Base-by-base conservation (phyloP, 2,113 vertebrate genomes). In the Chauna torquata region DNA sequence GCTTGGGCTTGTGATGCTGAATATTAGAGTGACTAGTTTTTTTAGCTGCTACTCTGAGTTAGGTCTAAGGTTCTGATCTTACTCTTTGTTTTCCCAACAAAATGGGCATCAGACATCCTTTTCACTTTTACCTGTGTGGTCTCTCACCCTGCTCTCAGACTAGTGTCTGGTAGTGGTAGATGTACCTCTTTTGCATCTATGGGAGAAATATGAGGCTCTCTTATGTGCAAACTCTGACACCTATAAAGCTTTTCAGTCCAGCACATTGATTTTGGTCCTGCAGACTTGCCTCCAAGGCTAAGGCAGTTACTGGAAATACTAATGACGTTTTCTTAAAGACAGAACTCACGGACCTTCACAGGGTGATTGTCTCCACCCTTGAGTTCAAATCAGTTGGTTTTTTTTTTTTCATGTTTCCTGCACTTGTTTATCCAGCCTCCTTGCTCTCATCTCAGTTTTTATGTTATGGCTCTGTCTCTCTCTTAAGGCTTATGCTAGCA, bases 311-410 rank as follows among this genome's bases (percentile, higher is more conserved):
- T 42, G 22, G 19, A 59, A 69, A 57, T 25, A 28, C 3, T 61
- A 61, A 34, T 22, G 22, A 24, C 4, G 6, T 78, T 77, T 70
- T 70, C 22, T 15, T 11, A 30, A 44, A 59, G 17, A 49, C 30
- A 40, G 52, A 71, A 52, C 16, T 32, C 2, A 0, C 34, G 42
- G 20, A 69, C 6, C 7, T 66, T 64, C 30, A n/a, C 5, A 32
- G 27, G 3, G 16, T 1, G 3, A 11, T 52, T 68, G 9, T 23
- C 28, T 55, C 44, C 69, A 44, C 19, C 38, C 6, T 34, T 0
- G 0, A 40, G 24, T 57, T 92, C 16, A 66, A 59, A 28, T 24
- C 7, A 23, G 24, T 12, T 50, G 32, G 6, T 22, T 27, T 28
- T 83, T 11, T 25, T 22, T 28, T 78, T 52, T 69, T 15, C 14